These are phyloP conservation scores for Phengaris alcon DNA, from an alignment of 2,888 invertebrate genomes.

Conservation along the genomic window DNA sequence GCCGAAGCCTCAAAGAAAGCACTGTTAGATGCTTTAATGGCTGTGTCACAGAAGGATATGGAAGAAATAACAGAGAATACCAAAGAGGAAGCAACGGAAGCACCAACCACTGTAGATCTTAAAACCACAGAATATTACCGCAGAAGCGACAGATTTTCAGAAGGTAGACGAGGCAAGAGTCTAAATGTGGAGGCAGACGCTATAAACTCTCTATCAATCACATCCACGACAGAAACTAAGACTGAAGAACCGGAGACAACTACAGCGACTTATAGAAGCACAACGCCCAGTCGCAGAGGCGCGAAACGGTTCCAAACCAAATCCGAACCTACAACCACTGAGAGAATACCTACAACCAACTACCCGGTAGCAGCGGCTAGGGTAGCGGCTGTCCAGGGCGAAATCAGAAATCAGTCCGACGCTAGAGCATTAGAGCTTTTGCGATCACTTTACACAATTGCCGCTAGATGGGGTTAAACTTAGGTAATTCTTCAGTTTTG, in stretches of 20 bases:
- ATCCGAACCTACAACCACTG: conserved; percentile 47
- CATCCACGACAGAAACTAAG: conserved; percentile 54
- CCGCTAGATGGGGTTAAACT: conserved; percentile 86
- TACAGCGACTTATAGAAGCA: conserved; percentile 57
- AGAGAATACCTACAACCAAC: conserved; percentile 46
- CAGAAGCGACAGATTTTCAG: conserved; percentile 48
- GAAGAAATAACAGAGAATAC: conserved; percentile 57
- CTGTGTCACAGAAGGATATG: conserved; percentile 80
- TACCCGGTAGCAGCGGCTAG: conserved; percentile 66
- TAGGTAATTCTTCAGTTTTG: conserved; percentile 50
- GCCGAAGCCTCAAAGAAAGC: conserved; percentile 85
- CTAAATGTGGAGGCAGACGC: conserved; percentile 60
- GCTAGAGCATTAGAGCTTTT: conserved; percentile 89
- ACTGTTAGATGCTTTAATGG: conserved; percentile 83
- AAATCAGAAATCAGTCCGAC: conserved; percentile 81
- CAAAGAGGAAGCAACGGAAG: conserved; percentile 57
- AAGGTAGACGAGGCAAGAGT: conserved; percentile 55
- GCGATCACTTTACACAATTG: conserved; percentile 90
- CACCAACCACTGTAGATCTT: conserved; percentile 47
- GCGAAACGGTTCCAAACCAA: conserved; percentile 54
- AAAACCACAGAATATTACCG: conserved; percentile 51
- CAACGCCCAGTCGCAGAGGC: conserved; percentile 57
- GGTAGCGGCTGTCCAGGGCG: conserved; percentile 54
- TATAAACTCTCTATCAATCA: conserved; percentile 64
- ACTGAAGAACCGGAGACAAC: conserved; percentile 53